Conservation (phyloP, 2,888 invertebrate species). For the Drosophila mulleri region DNA sequence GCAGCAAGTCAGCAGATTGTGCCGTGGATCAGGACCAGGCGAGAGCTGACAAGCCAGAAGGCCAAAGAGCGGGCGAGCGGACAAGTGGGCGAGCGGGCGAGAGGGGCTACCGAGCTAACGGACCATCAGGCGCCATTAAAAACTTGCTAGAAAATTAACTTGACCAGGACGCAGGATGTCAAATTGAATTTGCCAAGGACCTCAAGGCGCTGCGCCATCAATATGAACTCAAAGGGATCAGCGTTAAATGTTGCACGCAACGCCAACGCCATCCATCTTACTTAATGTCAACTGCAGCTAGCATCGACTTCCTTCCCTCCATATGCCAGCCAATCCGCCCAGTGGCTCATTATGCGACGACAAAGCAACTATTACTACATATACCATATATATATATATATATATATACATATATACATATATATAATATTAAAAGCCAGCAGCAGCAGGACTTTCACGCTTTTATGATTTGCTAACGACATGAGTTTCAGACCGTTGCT, state of each 20-base stretch:
- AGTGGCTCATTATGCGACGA: constrained; percentile 70
- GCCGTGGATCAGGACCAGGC: constrained; percentile 28
- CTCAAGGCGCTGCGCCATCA: constrained; percentile 55
- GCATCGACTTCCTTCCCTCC: constrained; percentile 13
- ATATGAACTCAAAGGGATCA: constrained; percentile 75
- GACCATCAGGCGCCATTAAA: constrained; percentile 62
- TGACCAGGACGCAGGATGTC: constrained; percentile 47
- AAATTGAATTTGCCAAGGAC: constrained; percentile 58
- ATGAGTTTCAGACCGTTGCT: constrained; percentile 52
- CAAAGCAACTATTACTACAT: constrained; percentile 61
- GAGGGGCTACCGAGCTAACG: constrained; percentile 33
- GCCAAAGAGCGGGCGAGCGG: constrained; percentile 32
- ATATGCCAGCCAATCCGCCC: constrained; percentile 4
- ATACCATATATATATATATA: constrained; percentile 25
- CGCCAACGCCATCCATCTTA: constrained; percentile 77
- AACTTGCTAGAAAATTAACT: constrained; percentile 61
- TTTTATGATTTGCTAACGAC: constrained; percentile 83
- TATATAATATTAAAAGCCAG: constrained; percentile 36
- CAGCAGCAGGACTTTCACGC: constrained; percentile 57
- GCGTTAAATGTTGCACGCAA: constrained; percentile 74
- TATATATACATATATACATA: constrained; percentile 37
- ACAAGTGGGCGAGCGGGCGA: constrained; percentile 44
- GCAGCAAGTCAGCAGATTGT: constrained; percentile 68
- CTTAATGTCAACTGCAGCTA: constrained; percentile 79
- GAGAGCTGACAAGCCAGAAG: constrained; percentile 35